These are phyloP conservation scores for Dasysyrphus albostriatus DNA, from an alignment of 2,888 invertebrate species.

Conservation along the genomic window DNA sequence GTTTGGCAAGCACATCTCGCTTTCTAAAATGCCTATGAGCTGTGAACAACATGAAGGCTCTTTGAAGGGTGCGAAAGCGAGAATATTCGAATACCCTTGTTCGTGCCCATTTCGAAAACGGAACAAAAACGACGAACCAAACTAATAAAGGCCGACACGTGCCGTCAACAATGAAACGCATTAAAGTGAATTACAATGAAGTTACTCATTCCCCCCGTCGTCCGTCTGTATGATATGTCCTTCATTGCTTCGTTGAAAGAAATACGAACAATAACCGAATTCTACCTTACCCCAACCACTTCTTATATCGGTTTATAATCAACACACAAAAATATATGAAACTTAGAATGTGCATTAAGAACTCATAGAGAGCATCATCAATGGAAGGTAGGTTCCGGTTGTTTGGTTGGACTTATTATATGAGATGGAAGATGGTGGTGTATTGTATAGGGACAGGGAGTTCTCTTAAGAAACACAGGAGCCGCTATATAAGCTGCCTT, in stretches of 20 bases:
- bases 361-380: constrained; percentile 6
- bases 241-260: constrained; percentile 44
- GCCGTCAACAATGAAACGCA: constrained; percentile 84
- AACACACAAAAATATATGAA: constrained; percentile 23
- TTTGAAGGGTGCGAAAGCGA: constrained; percentile 76
- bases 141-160: constrained; percentile 84
- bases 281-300: constrained; percentile 13
- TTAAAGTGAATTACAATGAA: constrained; percentile 84
- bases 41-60: constrained; percentile 47
- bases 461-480: constrained; percentile 20
- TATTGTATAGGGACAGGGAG: not conserved
- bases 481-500: constrained; percentile 15
- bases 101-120: constrained; percentile 73
- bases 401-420: not conserved
- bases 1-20: constrained; percentile 44
- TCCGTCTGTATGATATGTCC: constrained; percentile 13
- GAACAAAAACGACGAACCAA: constrained; percentile 79
- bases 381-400: constrained; percentile 39
- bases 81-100: constrained; percentile 61
- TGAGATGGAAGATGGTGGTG: not conserved
- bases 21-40: constrained; percentile 52
- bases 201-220: constrained; percentile 53
- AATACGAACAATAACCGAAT: constrained; percentile 59
- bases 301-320: constrained; percentile 7
- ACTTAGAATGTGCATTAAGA: constrained; percentile 50